These are phyloP conservation scores for Strix aluco DNA, from an alignment of 2,113 vertebrate species.

Conservation along the genomic window DNA sequence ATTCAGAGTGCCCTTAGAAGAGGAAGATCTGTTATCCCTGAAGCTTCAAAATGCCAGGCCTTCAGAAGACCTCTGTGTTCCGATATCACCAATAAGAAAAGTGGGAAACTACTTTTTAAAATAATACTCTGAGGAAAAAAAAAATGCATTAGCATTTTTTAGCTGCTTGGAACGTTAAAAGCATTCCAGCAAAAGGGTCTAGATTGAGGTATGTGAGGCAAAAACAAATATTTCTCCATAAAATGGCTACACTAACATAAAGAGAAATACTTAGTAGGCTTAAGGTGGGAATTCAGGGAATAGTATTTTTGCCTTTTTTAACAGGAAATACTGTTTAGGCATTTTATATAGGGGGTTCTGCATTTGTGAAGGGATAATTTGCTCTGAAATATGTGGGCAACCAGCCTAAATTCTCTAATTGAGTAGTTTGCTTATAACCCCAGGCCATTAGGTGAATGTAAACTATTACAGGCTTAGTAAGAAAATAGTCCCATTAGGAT, in stretches of 20 bases:
- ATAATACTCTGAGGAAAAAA: not conserved
- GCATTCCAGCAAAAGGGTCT: constrained; percentile 62
- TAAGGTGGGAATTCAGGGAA: constrained; percentile 79
- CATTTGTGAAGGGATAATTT: constrained; percentile 81
- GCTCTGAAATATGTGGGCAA: constrained; percentile 84
- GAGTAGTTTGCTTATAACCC: constrained; percentile 83
- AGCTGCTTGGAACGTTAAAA: constrained; percentile 56
- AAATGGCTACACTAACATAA: constrained; percentile 65
- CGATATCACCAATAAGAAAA: not conserved
- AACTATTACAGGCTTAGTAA: constrained; percentile 82
- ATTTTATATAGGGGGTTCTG: constrained; percentile 80
- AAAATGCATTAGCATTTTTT: constrained; percentile 47
- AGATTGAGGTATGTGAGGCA: constrained; percentile 63
- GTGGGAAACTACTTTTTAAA: constrained; percentile 12
- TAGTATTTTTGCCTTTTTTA: constrained; percentile 66
- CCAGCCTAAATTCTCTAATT: constrained; percentile 84
- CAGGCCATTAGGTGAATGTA: constrained; percentile 82
- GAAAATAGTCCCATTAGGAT: constrained; percentile 83
- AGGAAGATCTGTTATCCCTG: constrained; percentile 53
- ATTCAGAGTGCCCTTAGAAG: constrained; percentile 60
- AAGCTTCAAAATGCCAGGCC: constrained; percentile 32
- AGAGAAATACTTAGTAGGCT: constrained; percentile 71
- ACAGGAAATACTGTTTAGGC: constrained; percentile 80
- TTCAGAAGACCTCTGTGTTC: constrained; percentile 28
- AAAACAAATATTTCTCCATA: constrained; percentile 75